These are phyloP conservation scores for Paralvinella palmiformis DNA, from an alignment of 1,140 invertebrate genomes.

Conservation along the genomic window DNA sequence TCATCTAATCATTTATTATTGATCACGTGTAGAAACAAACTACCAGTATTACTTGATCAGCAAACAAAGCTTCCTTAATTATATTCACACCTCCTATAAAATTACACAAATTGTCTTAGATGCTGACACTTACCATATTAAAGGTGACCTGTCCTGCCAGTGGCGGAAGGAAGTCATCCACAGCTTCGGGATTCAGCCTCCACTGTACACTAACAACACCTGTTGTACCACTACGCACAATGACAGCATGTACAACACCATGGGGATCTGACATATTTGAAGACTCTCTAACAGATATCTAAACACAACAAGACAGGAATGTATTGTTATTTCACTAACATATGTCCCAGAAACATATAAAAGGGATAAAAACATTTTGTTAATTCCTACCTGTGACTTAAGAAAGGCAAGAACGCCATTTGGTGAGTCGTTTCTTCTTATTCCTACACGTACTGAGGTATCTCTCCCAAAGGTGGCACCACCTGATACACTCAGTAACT, in stretches of 20 bases:
- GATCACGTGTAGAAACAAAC: too few species aligned
- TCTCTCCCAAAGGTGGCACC: constrained; percentile 31
- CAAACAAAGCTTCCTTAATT: too few species aligned
- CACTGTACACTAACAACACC: constrained; percentile 40
- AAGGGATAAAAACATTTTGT: not conserved
- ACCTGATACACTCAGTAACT: constrained; percentile 33
- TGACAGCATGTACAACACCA: constrained; percentile 29
- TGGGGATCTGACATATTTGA: constrained; percentile 26
- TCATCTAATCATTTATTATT: too few species aligned
- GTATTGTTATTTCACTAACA: not conserved
- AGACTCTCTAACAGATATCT: constrained; percentile 36
- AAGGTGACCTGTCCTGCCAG: constrained; percentile 32
- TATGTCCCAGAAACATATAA: not conserved
- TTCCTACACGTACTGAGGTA: constrained; percentile 34
- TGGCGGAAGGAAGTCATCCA: constrained; percentile 38
- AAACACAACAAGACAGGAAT: not conserved
- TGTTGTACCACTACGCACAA: constrained; percentile 23
- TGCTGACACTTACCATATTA: constrained; percentile 24
- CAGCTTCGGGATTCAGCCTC: constrained; percentile 39
- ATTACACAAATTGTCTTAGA: not conserved
- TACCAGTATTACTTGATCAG: too few species aligned
- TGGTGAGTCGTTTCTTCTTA: constrained; percentile 47
- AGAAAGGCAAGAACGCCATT: constrained; percentile 34
- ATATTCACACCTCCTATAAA: too few species aligned
- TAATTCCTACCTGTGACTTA: not conserved